phyloP scores from a whole-genome alignment of 1,140 invertebrate genomes.

The Pogonus chalceus region DNA sequence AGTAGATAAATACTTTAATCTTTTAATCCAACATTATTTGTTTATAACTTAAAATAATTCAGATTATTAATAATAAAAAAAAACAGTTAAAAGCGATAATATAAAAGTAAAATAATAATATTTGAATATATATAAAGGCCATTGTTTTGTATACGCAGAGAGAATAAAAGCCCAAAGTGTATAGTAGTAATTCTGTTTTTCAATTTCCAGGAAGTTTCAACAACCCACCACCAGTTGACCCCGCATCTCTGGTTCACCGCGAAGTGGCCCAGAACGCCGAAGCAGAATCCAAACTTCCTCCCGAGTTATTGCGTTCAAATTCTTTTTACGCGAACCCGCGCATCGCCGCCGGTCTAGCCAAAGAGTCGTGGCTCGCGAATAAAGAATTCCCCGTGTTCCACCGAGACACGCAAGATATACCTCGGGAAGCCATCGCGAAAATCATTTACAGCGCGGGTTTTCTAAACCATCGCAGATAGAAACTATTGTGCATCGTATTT shows the following conservation, averaged over 20 bases:
- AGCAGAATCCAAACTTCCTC: constrained; percentile 46
- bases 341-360: constrained; percentile 56
- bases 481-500: too few species aligned
- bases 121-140: too few species aligned
- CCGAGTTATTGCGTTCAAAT: constrained; percentile 53
- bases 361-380: constrained; percentile 61
- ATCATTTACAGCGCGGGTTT: constrained; percentile 62
- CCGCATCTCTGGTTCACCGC: constrained; percentile 39
- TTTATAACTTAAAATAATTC: too few species aligned
- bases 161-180: not conserved
- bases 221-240: constrained; percentile 10
- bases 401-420: constrained; percentile 67
- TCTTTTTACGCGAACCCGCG: constrained; percentile 67
- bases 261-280: constrained; percentile 47
- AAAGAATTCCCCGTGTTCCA: constrained; percentile 65
- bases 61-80: too few species aligned
- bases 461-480: constrained; percentile 14
- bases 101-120: too few species aligned
- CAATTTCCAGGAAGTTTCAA: constrained; percentile 2
- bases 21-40: too few species aligned
- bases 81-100: too few species aligned
- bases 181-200: not conserved
- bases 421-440: constrained; percentile 59
- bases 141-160: too few species aligned
- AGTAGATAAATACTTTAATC: too few species aligned